These are phyloP conservation scores for Petromus typicus DNA, from an alignment of 2,113 vertebrate species.

Conservation along the genomic window DNA sequence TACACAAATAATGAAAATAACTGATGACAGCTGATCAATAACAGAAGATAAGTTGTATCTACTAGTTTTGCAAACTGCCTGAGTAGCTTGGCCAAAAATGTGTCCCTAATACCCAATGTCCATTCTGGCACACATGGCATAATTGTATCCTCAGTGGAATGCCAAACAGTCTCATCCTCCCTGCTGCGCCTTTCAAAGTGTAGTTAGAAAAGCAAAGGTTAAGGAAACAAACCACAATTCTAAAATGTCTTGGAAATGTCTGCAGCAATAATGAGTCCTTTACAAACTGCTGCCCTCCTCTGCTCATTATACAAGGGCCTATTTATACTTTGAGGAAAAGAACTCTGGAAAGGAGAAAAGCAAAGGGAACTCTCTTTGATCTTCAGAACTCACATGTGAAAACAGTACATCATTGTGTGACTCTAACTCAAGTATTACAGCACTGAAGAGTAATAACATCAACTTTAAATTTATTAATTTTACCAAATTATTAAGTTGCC, in stretches of 20 bases:
- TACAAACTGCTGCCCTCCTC: background rate
- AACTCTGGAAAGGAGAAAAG: background rate
- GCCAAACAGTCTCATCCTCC: background rate
- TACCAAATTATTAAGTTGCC: background rate
- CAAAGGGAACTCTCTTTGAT: background rate
- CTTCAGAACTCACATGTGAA: background rate
- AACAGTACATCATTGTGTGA: background rate
- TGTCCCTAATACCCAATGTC: background rate
- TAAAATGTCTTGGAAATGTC: constrained; percentile 23
- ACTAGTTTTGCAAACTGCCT: background rate
- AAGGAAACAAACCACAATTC: constrained; percentile 40
- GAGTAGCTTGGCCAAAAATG: background rate
- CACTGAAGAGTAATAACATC: background rate
- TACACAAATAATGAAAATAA: background rate
- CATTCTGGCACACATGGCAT: background rate
- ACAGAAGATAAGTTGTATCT: background rate
- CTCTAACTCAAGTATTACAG: background rate
- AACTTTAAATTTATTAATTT: background rate
- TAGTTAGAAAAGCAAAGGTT: constrained; percentile 34
- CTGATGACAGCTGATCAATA: background rate
- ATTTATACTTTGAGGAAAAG: constrained; percentile 50
- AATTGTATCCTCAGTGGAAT: background rate
- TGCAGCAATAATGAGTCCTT: background rate
- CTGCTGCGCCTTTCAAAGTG: background rate
- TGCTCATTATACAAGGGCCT: constrained; percentile 10